These are phyloP conservation scores for Apodemia arnacis DNA, from an alignment of 2,888 invertebrate genomes.

Conservation along the genomic window DNA sequence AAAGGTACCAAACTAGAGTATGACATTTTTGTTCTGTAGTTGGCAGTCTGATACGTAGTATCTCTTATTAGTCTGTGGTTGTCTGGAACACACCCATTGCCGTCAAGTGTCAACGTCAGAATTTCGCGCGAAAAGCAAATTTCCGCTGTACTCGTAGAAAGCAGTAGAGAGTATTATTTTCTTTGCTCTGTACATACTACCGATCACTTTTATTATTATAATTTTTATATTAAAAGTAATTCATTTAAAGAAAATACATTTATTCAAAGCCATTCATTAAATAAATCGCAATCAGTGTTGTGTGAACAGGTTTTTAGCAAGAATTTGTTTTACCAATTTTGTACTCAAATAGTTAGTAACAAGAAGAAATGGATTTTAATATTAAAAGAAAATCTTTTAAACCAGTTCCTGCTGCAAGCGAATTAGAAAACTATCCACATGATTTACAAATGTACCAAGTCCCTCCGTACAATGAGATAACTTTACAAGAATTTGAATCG, in stretches of 20 bases:
- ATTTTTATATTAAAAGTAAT: neutral
- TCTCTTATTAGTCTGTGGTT: constrained; percentile 72
- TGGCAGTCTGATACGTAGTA: no score
- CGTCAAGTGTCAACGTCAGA: neutral
- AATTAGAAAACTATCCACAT: constrained; percentile 96
- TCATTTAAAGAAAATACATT: neutral
- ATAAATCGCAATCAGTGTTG: neutral
- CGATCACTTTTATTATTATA: no score
- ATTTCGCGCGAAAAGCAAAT: neutral
- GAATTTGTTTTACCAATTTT: neutral
- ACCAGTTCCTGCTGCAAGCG: constrained; percentile 89
- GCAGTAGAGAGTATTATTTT: no score
- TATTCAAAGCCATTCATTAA: neutral
- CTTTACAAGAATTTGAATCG: constrained; percentile 99
- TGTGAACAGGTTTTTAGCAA: neutral
- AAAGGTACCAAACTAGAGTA: no score
- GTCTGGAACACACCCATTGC: no score
- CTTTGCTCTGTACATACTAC: no score
- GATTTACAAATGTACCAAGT: constrained; percentile 98
- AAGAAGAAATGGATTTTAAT: constrained; percentile 91
- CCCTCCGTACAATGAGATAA: constrained; percentile 98
- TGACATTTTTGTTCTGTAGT: no score
- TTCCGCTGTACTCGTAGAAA: no score
- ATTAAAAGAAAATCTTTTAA: constrained; percentile 91
- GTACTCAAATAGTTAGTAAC: neutral